Conservation (phyloP, 1,140 invertebrate genomes). For the Anagrus nilaparvatae region DNA sequence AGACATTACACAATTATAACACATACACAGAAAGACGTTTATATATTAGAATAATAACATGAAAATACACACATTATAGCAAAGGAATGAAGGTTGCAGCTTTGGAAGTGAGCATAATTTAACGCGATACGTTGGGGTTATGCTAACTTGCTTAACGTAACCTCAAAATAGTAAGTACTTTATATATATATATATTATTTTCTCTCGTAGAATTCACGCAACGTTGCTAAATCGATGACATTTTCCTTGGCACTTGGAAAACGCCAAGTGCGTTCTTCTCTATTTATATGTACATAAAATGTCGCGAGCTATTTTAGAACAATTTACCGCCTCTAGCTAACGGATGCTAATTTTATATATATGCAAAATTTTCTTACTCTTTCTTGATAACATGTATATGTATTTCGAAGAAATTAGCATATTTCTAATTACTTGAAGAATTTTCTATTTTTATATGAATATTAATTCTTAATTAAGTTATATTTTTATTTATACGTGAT, state of each 20-base stretch:
- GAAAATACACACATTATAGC: too few relatives aligned
- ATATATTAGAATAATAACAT: too few relatives aligned
- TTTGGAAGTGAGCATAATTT: constrained; percentile 41
- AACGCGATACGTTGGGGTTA: constrained; percentile 42
- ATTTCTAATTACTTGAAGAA: too few relatives aligned
- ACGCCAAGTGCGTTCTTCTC: neutral
- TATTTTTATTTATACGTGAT: too few relatives aligned
- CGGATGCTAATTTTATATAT: constrained; percentile 14
- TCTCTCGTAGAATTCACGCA: constrained; percentile 27
- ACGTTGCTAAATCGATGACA: constrained; percentile 30
- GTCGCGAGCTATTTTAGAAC: constrained; percentile 9
- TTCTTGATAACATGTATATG: too few relatives aligned
- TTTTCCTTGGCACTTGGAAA: constrained; percentile 13
- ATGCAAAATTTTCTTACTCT: too few relatives aligned
- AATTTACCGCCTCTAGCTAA: constrained; percentile 15
- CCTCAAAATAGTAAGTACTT: constrained; percentile 37
- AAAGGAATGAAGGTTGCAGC: constrained; percentile 13
- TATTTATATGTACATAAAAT: constrained; percentile 11
- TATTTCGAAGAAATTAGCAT: too few relatives aligned
- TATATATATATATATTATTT: constrained; percentile 17
- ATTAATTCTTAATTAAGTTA: too few relatives aligned
- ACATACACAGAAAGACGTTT: too few relatives aligned
- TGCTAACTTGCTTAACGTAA: constrained; percentile 44
- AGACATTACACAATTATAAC: too few relatives aligned
- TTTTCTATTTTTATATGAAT: too few relatives aligned